phyloP scores from a whole-genome alignment of 2,113 vertebrate genomes.

The Forbesichthys papilliferus region DNA sequence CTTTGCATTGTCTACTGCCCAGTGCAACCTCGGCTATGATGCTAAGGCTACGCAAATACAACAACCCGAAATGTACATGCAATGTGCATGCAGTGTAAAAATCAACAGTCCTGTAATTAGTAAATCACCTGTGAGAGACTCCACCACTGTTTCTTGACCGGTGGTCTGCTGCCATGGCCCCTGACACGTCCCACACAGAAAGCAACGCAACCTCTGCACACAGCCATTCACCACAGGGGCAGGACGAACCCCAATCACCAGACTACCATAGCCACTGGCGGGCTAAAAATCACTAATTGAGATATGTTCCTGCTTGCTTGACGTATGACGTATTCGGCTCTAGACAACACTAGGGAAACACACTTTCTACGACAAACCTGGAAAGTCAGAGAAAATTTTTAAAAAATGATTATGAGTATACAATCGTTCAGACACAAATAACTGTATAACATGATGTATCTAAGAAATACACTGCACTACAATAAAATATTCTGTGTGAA shows the following conservation, averaged over 20 bases:
- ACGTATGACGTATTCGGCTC: not conserved
- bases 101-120: not conserved
- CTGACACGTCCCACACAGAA: conserved; percentile 71
- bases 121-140: conserved; percentile 62
- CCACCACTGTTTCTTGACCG: conserved; percentile 49
- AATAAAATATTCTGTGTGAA: too few relatives aligned
- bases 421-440: not conserved
- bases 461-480: not conserved
- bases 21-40: not conserved
- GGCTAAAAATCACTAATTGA: conserved; percentile 1
- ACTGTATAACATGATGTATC: not conserved
- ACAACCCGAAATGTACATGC: too few relatives aligned
- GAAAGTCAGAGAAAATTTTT: not conserved
- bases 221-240: conserved; percentile 76
- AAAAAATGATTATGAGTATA: not conserved
- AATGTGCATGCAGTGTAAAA: not conserved
- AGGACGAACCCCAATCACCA: conserved; percentile 51
- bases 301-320: not conserved
- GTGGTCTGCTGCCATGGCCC: conserved; percentile 57
- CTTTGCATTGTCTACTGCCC: not conserved
- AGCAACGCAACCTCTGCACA: conserved; percentile 71
- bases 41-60: not conserved
- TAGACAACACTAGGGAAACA: not conserved
- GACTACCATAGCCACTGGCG: conserved; percentile 34
- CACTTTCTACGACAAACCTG: conserved; percentile 8